Evolutionary conservation across 2,888 invertebrate genomes (phyloP).

Genomic region (Hirudinaria manillensis): DNA sequence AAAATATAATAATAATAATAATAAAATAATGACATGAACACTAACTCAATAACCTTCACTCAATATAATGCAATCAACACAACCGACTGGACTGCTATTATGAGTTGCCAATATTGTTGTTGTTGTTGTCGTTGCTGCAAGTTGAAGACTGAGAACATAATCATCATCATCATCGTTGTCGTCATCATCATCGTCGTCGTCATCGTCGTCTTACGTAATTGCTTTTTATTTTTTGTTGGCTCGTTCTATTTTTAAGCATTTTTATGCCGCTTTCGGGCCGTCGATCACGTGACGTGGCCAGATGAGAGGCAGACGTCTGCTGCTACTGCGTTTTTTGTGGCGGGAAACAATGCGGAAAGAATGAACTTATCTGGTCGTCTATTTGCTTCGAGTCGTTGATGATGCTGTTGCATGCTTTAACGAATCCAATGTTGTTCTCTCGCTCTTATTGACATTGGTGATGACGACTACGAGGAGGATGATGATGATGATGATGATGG

Average conservation of each 20-base stretch:
- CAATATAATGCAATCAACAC: not conserved
- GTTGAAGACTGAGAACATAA: too few species aligned
- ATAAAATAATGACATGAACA: not conserved
- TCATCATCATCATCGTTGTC: not conserved
- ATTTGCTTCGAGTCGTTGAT: too few species aligned
- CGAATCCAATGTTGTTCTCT: not conserved
- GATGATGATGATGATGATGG: not conserved
- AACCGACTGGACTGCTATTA: not conserved
- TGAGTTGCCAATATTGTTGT: not conserved
- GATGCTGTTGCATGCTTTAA: too few species aligned
- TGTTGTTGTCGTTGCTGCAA: too few species aligned
- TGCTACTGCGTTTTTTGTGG: too few species aligned
- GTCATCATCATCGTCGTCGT: slow-evolving; percentile 5
- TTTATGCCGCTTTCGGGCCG: too few species aligned
- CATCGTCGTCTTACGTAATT: not conserved
- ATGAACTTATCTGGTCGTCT: too few species aligned
- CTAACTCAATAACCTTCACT: not conserved
- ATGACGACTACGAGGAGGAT: not conserved
- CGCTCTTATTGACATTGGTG: not conserved
- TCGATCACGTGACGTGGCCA: too few species aligned
- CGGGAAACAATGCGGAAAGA: too few species aligned
- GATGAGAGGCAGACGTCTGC: too few species aligned
- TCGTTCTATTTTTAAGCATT: too few species aligned
- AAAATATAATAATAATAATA: not conserved
- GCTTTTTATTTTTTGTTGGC: too few species aligned